Conservation (phyloP, 2,113 vertebrate genomes). For the Acanthochromis polyacanthus region DNA sequence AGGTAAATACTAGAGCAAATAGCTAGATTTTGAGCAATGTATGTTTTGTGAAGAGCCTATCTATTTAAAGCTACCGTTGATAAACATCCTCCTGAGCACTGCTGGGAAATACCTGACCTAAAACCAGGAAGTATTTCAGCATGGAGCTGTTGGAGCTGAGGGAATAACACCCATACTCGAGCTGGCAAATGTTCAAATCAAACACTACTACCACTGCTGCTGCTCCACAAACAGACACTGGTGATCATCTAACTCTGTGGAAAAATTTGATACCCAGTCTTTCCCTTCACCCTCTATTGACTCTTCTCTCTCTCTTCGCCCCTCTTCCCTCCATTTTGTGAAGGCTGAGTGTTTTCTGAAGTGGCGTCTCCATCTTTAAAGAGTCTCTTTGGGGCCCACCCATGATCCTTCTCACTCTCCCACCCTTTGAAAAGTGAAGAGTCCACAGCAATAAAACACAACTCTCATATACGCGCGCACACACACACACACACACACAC, state of each 20-base stretch:
- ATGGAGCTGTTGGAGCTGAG: constrained; percentile 54
- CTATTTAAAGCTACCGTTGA: constrained; percentile 35
- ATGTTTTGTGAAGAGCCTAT: constrained; percentile 2
- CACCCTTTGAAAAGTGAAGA: constrained; percentile 64
- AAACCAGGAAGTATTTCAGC: constrained; percentile 58
- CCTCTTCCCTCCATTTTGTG: constrained; percentile 70
- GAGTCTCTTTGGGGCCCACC: constrained; percentile 71
- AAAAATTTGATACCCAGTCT: constrained; percentile 69
- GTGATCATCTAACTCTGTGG: constrained; percentile 41
- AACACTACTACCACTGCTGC: constrained; percentile 44
- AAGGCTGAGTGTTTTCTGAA: constrained; percentile 69
- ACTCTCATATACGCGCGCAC: too few species aligned
- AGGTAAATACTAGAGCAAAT: constrained; percentile 4
- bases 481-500: constrained; percentile 20
- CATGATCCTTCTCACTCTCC: constrained; percentile 60
- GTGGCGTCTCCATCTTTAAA: constrained; percentile 68
- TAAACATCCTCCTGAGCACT: constrained; percentile 45
- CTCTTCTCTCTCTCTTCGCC: constrained; percentile 21
- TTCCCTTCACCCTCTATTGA: constrained; percentile 58
- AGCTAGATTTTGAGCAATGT: constrained; percentile 21
- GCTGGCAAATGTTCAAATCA: constrained; percentile 67
- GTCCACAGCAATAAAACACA: constrained; percentile 56
- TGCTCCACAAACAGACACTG: constrained; percentile 23
- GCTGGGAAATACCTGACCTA: constrained; percentile 55
- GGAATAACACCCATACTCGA: constrained; percentile 57